These are phyloP conservation scores for Dicrostonyx torquatus DNA, from an alignment of 2,797 vertebrate species.

Conservation along the genomic window DNA sequence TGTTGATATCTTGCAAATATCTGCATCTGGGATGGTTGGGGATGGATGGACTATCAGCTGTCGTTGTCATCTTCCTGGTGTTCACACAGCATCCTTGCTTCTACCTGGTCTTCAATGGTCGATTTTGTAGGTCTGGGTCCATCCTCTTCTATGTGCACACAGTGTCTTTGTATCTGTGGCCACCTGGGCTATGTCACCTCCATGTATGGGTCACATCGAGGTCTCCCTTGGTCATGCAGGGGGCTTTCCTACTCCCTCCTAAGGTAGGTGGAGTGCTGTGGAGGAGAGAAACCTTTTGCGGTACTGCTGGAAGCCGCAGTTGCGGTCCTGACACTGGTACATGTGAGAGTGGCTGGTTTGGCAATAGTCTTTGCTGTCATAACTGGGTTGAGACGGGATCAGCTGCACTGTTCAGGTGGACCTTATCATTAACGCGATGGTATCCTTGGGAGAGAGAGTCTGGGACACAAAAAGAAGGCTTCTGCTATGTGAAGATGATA, in stretches of 20 bases:
- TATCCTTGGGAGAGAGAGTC: neutral
- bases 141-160: too few species aligned
- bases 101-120: neutral
- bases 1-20: neutral
- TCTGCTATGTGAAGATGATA: neutral
- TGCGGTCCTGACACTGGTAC: neutral
- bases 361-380: neutral
- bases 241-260: neutral
- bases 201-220: neutral
- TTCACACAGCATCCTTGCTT: too few species aligned
- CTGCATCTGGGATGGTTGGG: neutral
- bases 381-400: neutral
- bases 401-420: neutral
- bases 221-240: neutral
- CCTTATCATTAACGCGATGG: neutral
- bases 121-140: neutral
- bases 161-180: too few species aligned
- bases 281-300: neutral
- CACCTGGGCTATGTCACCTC: neutral
- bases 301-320: neutral
- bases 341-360: neutral
- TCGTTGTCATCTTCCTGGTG: neutral
- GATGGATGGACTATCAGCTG: neutral
- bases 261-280: neutral
- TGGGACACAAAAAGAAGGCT: neutral